Base-by-base conservation (phyloP, 2,113 vertebrate genomes). In the Sitta europaea region DNA sequence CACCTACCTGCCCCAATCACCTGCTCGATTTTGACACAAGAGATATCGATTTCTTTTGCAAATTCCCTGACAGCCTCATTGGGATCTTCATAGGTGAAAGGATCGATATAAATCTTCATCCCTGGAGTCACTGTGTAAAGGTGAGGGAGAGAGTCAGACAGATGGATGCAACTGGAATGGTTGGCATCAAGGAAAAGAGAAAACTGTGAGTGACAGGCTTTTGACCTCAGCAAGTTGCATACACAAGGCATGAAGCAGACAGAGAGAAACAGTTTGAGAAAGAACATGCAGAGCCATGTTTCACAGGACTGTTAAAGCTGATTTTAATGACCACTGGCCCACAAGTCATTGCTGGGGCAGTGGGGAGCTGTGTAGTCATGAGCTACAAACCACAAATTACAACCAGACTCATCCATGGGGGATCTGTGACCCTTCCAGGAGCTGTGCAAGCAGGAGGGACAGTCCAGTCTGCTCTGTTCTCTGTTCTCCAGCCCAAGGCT, bases 41-140 rank as follows among this genome's bases (percentile, higher is more conserved):
- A 98, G 96, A 99, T 99, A 94, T 99, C 99, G 8, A 99, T 99
- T 97, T 99, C 99, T 95, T 99, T 99, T 72, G 99, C 99, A 92
- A 99, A 99, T 94, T 99, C 99, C 61, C 99, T 97, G 57, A 99
- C 99, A 3, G 99, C 99, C 80, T 99, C 99, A 4, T 99, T 99
- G 85, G 99, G 99, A 86, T 99, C 99, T 96, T 99, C 99, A 0
- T 99, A 99, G 65, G 99, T 99, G 98, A 99, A 99, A 2, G 99
- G 99, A 95, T 99, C 99, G 0, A 99, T 99, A 90, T 99, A 99
- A 94, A 99, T 99, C 98, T 99, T 99, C 99, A 99, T 99, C 88
- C 99, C 99, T 63, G 99, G 99, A 63, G 99, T 99, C 98, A 99
- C 99, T 99, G 96, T 9, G 6, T 14, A 88, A 74, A 88, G 68